A percentile compares a stretch with the other conserved stretches of the same genome.
These are phyloP conservation scores for Drosophila lacertosa DNA, from an alignment of 1,140 invertebrate species.

Conservation along the genomic window DNA sequence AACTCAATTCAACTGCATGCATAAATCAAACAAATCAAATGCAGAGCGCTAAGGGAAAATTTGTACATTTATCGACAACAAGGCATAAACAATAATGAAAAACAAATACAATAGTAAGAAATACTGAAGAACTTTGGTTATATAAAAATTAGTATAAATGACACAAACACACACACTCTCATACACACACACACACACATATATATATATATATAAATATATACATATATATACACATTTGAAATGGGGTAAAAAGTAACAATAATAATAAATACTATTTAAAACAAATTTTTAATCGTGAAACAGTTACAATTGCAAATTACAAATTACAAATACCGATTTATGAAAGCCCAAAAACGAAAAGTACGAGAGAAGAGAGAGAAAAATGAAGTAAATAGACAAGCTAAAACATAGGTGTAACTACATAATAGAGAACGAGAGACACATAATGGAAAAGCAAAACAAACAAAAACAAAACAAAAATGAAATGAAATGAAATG, in stretches of 20 bases:
- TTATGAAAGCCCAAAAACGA: conserved; percentile 6
- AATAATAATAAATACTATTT: conserved; percentile 49
- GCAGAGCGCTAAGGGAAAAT: conserved; percentile 27
- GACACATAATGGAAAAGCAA: conserved; percentile 12
- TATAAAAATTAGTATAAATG: conserved; percentile 36
- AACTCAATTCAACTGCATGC: conserved; percentile 43
- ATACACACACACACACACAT: too few relatives aligned
- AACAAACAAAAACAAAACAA: conserved; percentile 15
- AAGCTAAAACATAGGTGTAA: conserved; percentile 12
- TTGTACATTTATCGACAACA: conserved; percentile 55
- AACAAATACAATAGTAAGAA: conserved; percentile 41
- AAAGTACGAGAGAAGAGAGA: too few relatives aligned
- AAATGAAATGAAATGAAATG: conserved; percentile 21
- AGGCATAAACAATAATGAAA: conserved; percentile 50
- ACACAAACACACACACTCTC: conserved; percentile 25
- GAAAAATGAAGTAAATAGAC: conserved; percentile 10
- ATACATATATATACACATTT: too few relatives aligned
- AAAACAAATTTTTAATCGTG: conserved; percentile 34
- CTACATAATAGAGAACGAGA: conserved; percentile 14
- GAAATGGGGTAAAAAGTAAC: conserved; percentile 40
- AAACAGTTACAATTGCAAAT: conserved; percentile 30
- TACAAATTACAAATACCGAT: conserved; percentile 2
- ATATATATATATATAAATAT: too few relatives aligned
- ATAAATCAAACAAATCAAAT: conserved; percentile 38
- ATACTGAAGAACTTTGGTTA: conserved; percentile 37